phyloP scores from a whole-genome alignment of 2,113 vertebrate species.

The Cheilinus undulatus region DNA sequence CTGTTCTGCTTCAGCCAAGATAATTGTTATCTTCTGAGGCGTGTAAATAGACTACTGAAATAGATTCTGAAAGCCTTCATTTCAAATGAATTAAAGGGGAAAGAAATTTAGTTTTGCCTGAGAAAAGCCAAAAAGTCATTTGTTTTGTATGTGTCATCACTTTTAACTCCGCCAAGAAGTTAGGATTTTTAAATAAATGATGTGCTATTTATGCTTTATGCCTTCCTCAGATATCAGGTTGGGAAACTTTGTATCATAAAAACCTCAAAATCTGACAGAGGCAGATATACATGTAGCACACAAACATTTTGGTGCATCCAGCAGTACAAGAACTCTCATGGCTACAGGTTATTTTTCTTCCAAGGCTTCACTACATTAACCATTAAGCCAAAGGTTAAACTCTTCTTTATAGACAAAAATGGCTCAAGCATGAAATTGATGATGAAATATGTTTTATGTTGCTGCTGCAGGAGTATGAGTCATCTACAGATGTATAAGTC shows the following conservation, averaged over 20 bases:
- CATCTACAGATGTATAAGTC: conserved; percentile 85
- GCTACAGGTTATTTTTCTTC: conserved; percentile 86
- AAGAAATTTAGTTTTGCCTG: conserved; percentile 7
- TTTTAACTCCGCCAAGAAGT: conserved; percentile 20
- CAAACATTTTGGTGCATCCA: conserved; percentile 87
- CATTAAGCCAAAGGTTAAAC: conserved; percentile 65
- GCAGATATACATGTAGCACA: conserved; percentile 88
- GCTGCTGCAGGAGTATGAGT: conserved; percentile 77
- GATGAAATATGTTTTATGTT: conserved; percentile 86
- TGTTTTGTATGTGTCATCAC: conserved; percentile 17
- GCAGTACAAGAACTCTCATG: conserved; percentile 83
- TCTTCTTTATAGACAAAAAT: conserved; percentile 65
- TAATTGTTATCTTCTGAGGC: conserved; percentile 68
- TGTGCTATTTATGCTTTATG: conserved; percentile 14
- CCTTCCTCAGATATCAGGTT: conserved; percentile 74
- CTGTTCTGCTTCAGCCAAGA: conserved; percentile 67
- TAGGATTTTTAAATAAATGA: not conserved
- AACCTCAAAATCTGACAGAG: conserved; percentile 83
- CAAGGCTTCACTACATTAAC: conserved; percentile 19
- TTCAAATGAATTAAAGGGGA: conserved; percentile 36
- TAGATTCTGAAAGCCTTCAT: conserved; percentile 48
- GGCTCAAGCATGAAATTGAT: conserved; percentile 85
- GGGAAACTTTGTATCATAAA: conserved; percentile 89
- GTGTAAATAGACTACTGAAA: conserved; percentile 56
- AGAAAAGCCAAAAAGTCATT: conserved; percentile 20